Percentiles rank a stretch among this genome's conserved stretches.
Conservation (phyloP, 2,797 vertebrate species). For the Catharus ustulatus region DNA sequence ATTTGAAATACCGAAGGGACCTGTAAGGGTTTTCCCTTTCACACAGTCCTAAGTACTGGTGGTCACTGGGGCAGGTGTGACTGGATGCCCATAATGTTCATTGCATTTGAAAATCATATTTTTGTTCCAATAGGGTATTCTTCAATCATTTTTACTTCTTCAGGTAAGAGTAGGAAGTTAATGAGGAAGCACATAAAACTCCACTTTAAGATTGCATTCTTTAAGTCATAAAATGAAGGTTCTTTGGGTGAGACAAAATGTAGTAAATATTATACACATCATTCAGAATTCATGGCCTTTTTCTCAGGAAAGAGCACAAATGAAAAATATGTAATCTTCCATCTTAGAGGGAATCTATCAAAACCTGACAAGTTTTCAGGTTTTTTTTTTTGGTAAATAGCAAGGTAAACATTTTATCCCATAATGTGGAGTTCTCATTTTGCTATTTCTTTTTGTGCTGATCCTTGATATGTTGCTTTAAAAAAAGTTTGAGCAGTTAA, state of each 20-base stretch:
- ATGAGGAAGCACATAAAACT: conserved; percentile 41
- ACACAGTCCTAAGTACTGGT: neutral
- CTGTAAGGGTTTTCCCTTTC: neutral
- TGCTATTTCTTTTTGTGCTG: neutral
- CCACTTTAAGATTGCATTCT: conserved; percentile 53
- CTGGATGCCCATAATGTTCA: neutral
- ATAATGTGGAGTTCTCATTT: neutral
- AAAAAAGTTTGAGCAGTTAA: conserved; percentile 27
- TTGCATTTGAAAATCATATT: neutral
- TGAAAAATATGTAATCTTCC: conserved; percentile 11
- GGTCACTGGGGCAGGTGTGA: neutral
- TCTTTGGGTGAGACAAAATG: neutral
- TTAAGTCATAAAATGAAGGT: conserved; percentile 17
- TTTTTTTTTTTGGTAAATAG: neutral
- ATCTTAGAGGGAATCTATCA: neutral
- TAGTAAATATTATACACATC: neutral
- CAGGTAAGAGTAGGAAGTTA: neutral
- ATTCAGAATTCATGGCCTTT: neutral
- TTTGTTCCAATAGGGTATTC: neutral
- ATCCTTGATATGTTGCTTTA: conserved; percentile 14
- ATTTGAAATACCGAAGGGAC: neutral
- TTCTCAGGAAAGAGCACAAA: conserved; percentile 15
- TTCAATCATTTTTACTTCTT: neutral
- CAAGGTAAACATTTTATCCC: neutral
- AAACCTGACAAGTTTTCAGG: neutral